A percentile compares a stretch with the other conserved stretches of the same genome.
These are phyloP conservation scores for Marronus borbonicus DNA, from an alignment of 2,888 invertebrate genomes.

Conservation along the genomic window DNA sequence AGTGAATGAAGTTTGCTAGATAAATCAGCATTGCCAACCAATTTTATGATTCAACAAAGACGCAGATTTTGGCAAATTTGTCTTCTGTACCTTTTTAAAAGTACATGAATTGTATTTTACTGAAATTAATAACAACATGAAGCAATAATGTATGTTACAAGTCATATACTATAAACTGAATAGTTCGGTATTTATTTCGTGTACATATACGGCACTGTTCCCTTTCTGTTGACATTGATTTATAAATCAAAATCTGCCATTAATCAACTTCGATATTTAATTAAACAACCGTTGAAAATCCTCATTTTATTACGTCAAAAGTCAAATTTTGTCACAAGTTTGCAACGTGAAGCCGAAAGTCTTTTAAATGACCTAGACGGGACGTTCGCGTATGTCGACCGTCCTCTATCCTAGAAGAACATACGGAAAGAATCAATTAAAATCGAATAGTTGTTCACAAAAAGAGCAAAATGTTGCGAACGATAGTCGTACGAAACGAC, in stretches of 20 bases:
- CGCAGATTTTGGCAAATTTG: too few relatives aligned
- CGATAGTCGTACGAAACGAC: constrained; percentile 80
- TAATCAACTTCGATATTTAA: constrained; percentile 2
- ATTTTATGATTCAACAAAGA: too few relatives aligned
- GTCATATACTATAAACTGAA: too few relatives aligned
- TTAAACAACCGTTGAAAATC: constrained; percentile 16
- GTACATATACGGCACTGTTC: neutral
- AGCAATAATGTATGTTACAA: too few relatives aligned
- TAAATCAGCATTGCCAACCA: too few relatives aligned
- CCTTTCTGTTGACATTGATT: neutral
- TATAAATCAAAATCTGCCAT: neutral
- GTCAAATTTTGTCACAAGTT: constrained; percentile 47
- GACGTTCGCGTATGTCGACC: constrained; percentile 60
- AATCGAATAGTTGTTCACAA: constrained; percentile 50
- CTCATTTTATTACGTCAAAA: constrained; percentile 39
- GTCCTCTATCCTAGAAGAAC: constrained; percentile 60
- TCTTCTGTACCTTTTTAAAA: too few relatives aligned
- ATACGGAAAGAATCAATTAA: constrained; percentile 45
- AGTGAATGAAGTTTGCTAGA: neutral
- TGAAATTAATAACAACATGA: too few relatives aligned
- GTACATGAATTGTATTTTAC: too few relatives aligned
- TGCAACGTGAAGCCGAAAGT: constrained; percentile 61
- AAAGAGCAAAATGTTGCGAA: constrained; percentile 79
- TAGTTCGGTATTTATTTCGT: too few relatives aligned
- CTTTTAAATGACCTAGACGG: constrained; percentile 70